Evolutionary conservation across 2,888 invertebrate genomes (phyloP), one percentile per base, ranked within the genome.

Genomic region (Pristionchus arcanus): DNA sequence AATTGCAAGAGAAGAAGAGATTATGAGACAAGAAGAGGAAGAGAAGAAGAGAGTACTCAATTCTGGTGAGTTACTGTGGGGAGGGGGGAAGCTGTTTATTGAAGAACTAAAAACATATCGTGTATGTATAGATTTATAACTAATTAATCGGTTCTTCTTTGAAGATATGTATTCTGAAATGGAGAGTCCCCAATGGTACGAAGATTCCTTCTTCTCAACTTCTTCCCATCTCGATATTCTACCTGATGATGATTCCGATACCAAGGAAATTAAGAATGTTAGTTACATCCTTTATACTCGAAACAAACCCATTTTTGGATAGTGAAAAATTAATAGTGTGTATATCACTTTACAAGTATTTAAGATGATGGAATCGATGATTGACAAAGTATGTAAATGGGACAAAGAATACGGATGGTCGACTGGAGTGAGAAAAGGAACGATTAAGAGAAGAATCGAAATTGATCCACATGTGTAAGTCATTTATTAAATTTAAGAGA

Each of bases 371-470:
- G 93, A 92, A 53, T 88, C 90, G 55, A 90, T 93, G 90, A 90
- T 93, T 68, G 90, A 90, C 55, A 92, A 92, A 89, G 93, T 93
- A 9, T 92, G 92, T 42, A 91, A 92, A 19, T 92, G 92, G 93
- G 93, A 93, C 89, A 92, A 92, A 37, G 91, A 91, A 84, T 91
- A 91, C 83, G 93, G 93, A 90, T 93, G 93, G 93, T 91, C 90
- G 49, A 93, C 42, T 28, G 49, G 53, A 71, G 28, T 37, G 63
- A 59, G 15, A 11, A 53, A 59, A 25, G 31, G 53, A 49, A 5
- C 21, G 21, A 71, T 59, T 15, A 42, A 28, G 42, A 87, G 49
- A 71, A 87, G 87, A 71, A 71, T 87, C 11, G 87, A 87, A 49
- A 49, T 71, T 7, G 87, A 87, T 71, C 87, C 87, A 31, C 28